phyloP scores from a whole-genome alignment of 2,888 invertebrate genomes.

The Callosobruchus maculatus region DNA sequence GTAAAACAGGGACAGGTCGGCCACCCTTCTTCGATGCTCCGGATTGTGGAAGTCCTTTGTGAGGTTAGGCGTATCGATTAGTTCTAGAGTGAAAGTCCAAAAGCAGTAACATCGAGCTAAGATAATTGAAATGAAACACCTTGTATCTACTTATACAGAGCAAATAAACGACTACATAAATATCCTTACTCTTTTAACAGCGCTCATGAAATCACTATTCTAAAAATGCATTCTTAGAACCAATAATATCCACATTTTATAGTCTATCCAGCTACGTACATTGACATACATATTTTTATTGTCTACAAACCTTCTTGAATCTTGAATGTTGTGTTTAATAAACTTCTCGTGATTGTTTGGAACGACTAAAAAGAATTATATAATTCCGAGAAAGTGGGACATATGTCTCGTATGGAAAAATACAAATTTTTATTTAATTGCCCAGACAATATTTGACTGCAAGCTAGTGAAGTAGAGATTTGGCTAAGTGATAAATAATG shows the following conservation, averaged over 20 bases:
- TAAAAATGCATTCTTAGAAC: background rate
- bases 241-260: background rate
- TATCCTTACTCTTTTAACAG: background rate
- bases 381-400: background rate
- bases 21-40: no score
- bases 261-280: background rate
- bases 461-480: no score
- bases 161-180: background rate
- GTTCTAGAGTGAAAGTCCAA: no score
- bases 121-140: background rate
- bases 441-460: background rate
- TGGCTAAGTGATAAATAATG: no score
- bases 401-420: background rate
- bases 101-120: no score
- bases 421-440: background rate
- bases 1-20: no score
- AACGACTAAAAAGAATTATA: background rate
- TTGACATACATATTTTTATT: background rate
- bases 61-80: no score
- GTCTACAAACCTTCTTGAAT: background rate
- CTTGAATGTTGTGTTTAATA: background rate
- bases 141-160: background rate
- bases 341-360: background rate
- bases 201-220: background rate
- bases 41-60: no score